A percentile compares a stretch with the other conserved stretches of the same genome.
Conservation (phyloP, 2,113 vertebrate genomes). For the Seriola rivoliana region DNA sequence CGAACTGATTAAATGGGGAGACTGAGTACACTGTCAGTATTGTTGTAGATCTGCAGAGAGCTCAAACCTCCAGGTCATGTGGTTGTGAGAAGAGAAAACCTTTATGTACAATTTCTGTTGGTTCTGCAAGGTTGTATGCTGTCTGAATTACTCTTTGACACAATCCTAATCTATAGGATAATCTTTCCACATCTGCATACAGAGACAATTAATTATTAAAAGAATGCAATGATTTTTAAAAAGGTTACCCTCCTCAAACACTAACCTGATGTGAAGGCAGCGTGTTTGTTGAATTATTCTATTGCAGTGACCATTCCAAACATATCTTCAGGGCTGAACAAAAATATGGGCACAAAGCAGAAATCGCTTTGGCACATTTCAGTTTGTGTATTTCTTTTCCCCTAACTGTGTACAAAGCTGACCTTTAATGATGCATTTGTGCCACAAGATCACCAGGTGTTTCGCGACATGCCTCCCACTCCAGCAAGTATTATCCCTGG, state of each 20-base stretch:
- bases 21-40: conserved; percentile 56
- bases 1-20: conserved; percentile 52
- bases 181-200: not conserved
- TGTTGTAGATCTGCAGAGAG: conserved; percentile 50
- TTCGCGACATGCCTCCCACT: conserved; percentile 43
- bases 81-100: conserved; percentile 30
- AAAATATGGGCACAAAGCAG: conserved; percentile 18
- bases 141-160: conserved; percentile 3
- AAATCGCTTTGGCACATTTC: conserved; percentile 5
- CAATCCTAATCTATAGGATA: not conserved
- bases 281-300: not conserved
- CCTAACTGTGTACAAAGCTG: not conserved
- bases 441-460: conserved; percentile 32
- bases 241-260: not conserved
- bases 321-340: conserved; percentile 9
- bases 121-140: not conserved
- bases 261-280: not conserved
- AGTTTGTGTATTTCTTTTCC: conserved; percentile 8
- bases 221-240: not conserved
- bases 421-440: conserved; percentile 42
- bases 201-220: not conserved
- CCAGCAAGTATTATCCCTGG: conserved; percentile 44
- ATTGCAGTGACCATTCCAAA: not conserved
- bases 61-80: conserved; percentile 53
- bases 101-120: conserved; percentile 25